Evolutionary conservation across 2,797 vertebrate genomes (phyloP), one percentile per base, ranked within the genome.

Genomic region (Ambastaia sidthimunki): DNA sequence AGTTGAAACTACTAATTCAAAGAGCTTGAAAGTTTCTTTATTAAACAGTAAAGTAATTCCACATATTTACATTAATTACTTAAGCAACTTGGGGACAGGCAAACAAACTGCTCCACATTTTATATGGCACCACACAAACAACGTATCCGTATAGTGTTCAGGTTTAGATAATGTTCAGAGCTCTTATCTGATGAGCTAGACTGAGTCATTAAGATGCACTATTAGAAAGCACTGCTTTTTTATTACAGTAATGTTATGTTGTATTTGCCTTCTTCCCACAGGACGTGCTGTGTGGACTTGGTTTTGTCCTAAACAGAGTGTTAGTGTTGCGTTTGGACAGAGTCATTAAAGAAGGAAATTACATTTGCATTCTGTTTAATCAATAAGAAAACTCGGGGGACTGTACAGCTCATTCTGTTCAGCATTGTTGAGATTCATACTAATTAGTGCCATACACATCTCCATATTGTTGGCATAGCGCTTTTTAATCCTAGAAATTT

Each of bases 311-410:
- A 80, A 78, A 78, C 69, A 78, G 73, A 82, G 63, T 52, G n/a
- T n/a, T n/a, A 85, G 70, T 82, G 80, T 79, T 83, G 81, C 80
- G 83, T 87, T 82, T 78, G 86, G 82, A 85, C 78, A 79, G 80
- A 87, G 79, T 84, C 80, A 86, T 82, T 87, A 86, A 85, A 83
- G 69, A 44, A 73, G 83, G 73, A 88, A 83, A 86, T 85, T 82
- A 76, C 76, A 85, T 86, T 85, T 71, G 80, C 83, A 86, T 83
- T 71, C 75, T 69, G 68, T 83, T 78, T 84, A 85, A 84, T 84
- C 82, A 87, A 86, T 76, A 79, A 80, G 52, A 73, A 81, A 77
- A 81, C 82, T 81, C 82, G 57, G 48, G 82, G 80, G 82, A 83
- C 72, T 81, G 21, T 69, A 71, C 67, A 76, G 71, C 80, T 76